Evolutionary conservation across 2,888 invertebrate genomes (phyloP).

Genomic region (Cephus pulcher): DNA sequence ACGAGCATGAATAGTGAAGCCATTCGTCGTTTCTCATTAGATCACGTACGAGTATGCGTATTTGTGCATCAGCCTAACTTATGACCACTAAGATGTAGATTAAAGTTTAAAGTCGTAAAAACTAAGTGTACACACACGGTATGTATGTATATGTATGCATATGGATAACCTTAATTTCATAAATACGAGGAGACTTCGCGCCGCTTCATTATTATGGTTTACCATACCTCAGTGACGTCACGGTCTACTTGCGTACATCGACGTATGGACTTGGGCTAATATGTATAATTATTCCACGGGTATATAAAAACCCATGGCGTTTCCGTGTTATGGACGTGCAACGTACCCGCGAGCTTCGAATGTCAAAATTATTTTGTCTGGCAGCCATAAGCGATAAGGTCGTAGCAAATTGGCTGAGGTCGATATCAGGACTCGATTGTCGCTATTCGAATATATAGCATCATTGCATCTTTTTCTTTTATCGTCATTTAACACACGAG

Average conservation of each 20-base stretch:
- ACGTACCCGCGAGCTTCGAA: neutral
- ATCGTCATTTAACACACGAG: neutral
- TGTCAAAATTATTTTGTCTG: neutral
- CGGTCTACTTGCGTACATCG: conserved; percentile 39
- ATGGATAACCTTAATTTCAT: conserved; percentile 40
- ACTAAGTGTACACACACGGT: neutral
- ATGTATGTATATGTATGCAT: neutral
- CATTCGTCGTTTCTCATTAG: neutral
- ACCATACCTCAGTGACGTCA: conserved; percentile 46
- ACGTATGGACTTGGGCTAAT: conserved; percentile 11
- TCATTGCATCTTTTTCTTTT: neutral
- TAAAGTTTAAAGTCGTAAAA: neutral
- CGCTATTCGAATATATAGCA: neutral
- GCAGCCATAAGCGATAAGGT: neutral
- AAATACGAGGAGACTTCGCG: conserved; percentile 31
- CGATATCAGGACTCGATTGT: neutral
- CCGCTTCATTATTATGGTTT: conserved; percentile 29
- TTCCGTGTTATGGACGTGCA: neutral
- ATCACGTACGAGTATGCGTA: neutral
- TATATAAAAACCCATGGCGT: neutral
- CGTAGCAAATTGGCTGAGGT: neutral
- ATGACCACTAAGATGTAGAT: neutral
- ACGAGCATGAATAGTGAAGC: neutral
- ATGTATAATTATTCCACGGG: neutral
- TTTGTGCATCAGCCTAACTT: neutral